Percentiles rank a stretch among this genome's conserved stretches.
These are phyloP conservation scores for Tromatobia lineatoria DNA, from an alignment of 2,888 invertebrate genomes.

Conservation along the genomic window DNA sequence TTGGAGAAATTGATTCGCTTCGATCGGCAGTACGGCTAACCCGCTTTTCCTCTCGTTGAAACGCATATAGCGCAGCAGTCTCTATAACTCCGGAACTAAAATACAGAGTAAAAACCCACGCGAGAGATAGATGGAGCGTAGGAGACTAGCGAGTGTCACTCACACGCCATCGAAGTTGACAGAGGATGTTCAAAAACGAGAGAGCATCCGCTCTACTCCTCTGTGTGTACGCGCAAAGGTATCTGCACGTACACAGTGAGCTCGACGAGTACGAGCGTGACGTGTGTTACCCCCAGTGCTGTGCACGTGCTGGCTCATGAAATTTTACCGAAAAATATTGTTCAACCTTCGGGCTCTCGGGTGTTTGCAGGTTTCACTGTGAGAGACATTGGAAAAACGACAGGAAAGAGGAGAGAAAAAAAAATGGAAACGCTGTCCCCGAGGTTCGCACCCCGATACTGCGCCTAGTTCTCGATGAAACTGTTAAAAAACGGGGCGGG, in stretches of 20 bases:
- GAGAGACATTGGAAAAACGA: slow-evolving; percentile 23
- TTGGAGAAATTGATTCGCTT: slow-evolving; percentile 25
- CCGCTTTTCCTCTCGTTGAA: slow-evolving; percentile 1
- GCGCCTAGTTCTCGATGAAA: slow-evolving; percentile 15
- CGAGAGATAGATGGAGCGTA: neutral
- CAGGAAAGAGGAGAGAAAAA: slow-evolving; percentile 4
- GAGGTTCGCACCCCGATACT: slow-evolving; percentile 46
- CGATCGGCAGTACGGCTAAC: slow-evolving; percentile 34
- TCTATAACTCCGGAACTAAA: slow-evolving; percentile 13
- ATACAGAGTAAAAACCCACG: slow-evolving; percentile 35
- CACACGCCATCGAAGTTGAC: slow-evolving; percentile 50
- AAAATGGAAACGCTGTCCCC: slow-evolving; percentile 29
- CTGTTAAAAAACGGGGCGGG: slow-evolving; percentile 30
- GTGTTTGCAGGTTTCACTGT: slow-evolving; percentile 27
- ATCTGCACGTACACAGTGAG: slow-evolving; percentile 7
- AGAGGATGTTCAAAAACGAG: slow-evolving; percentile 56
- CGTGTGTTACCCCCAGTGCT: slow-evolving; percentile 27
- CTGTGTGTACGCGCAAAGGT: neutral
- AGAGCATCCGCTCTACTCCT: slow-evolving; percentile 49
- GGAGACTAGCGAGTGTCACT: slow-evolving; percentile 43
- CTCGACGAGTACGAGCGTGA: slow-evolving; percentile 17
- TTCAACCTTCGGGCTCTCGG: slow-evolving; percentile 22
- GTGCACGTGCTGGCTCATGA: slow-evolving; percentile 45
- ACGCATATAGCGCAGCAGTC: neutral
- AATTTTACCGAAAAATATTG: slow-evolving; percentile 56